Conservation (phyloP, 2,888 invertebrate genomes). For the Scaeva pyrastri region DNA sequence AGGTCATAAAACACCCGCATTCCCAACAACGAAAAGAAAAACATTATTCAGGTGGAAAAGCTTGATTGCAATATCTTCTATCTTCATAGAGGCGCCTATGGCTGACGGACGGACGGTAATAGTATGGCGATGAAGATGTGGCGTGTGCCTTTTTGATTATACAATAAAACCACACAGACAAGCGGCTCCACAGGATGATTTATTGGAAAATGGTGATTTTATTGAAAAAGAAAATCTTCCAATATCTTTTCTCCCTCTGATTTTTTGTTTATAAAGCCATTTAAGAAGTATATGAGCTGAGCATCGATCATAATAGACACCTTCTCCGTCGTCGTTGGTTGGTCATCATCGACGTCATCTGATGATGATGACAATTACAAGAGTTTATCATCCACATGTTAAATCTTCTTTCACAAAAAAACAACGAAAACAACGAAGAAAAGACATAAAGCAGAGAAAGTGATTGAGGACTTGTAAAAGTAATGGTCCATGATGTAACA, state of each 20-base stretch:
- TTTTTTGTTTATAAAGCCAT: constrained; percentile 7
- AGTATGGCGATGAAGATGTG: background rate
- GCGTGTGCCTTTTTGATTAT: constrained; percentile 37
- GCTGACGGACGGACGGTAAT: background rate
- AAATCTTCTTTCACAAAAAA: constrained; percentile 1
- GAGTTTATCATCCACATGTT: constrained; percentile 27
- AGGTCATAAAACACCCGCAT: constrained; percentile 25
- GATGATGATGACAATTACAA: constrained; percentile 38
- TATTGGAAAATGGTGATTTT: constrained; percentile 62
- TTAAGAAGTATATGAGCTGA: constrained; percentile 39
- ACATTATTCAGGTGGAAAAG: constrained; percentile 1
- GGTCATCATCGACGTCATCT: background rate
- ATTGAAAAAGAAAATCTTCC: constrained; percentile 39
- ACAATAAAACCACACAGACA: constrained; percentile 28
- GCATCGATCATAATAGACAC: constrained; percentile 60
- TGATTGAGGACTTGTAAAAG: constrained; percentile 39
- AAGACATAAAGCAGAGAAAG: constrained; percentile 47
- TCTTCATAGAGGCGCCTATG: background rate
- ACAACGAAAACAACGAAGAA: background rate
- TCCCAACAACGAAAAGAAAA: background rate
- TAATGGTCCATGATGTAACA: constrained; percentile 61
- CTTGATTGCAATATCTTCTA: constrained; percentile 2
- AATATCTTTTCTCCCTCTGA: background rate
- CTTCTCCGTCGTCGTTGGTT: background rate
- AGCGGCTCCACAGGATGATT: constrained; percentile 57